Evolutionary conservation across 2,797 vertebrate species (phyloP), one percentile per base, ranked within the genome.

Genomic region (Acanthurus leucopareius): DNA sequence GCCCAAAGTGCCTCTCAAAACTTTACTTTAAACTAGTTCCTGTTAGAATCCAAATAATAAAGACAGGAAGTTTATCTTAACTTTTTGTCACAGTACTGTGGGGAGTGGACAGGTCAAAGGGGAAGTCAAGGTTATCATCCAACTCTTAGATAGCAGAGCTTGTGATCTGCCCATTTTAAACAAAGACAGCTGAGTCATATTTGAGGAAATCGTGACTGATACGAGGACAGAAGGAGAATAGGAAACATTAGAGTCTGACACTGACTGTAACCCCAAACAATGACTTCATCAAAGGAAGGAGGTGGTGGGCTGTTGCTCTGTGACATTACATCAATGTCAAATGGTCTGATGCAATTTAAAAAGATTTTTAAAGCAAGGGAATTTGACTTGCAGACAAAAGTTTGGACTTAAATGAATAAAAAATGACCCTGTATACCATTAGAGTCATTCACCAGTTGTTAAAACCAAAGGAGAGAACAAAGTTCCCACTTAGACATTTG

Each of bases 121-220:
- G 7, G 42, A 70, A 52, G 66, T 75, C n/a, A 69, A 62, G 64
- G 58, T 52, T 48, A 32, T 53, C 74, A 20, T 80, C 20, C 45
- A 32, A 73, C 57, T 62, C 38, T 68, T 28, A 3, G 51, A 86
- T 71, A 78, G 49, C 53, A 63, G 1, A 69, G 22, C 22, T 28
- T 88, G 81, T 69, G 77, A 83, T 82, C 68, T 69, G 49, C 85
- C 84, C 73, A 69, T 52, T 82, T 80, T 13, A 70, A 82, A 83
- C 28, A 77, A 54, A 65, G 42, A 79, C 51, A 47, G 67, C 66
- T 80, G 73, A 83, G 68, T 88, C 86, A 86, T 76, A 73, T 81
- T 68, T 84, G 59, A 87, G 79, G 79, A 84, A 83, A 49, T 69
- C 16, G n/a, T 77, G 73, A 78, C 47, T 47, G 69, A 86, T 76